A percentile compares a stretch with the other conserved stretches of the same genome.
phyloP scores from a whole-genome alignment of 64 coral and sea anemone species.

The Exaiptasia diaphana region DNA sequence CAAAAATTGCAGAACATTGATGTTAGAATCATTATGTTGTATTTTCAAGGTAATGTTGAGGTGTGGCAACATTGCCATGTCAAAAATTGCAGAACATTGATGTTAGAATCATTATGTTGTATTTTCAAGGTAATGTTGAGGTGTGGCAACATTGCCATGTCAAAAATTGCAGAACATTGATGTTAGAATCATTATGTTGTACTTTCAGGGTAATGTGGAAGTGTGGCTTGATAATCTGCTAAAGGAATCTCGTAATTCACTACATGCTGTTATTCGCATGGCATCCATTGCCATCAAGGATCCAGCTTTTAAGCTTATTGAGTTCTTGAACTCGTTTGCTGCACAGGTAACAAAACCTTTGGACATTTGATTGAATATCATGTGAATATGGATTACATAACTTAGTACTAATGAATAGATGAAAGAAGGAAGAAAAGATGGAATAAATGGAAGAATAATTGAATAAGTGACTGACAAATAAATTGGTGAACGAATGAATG shows the following conservation, averaged over 20 bases:
- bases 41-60: no score
- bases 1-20: no score
- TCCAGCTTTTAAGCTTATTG: constrained; percentile 82
- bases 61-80: not conserved
- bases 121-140: constrained; percentile 84
- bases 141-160: constrained; percentile 55
- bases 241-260: constrained; percentile 60
- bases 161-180: no score
- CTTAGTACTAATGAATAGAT: not conserved
- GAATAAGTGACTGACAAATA: no score
- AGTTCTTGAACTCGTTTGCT: constrained; percentile 87
- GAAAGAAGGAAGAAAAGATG: no score
- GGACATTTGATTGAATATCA: no score
- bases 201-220: constrained; percentile 86
- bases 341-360: constrained; percentile 81
- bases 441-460: no score
- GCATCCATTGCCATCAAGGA: constrained; percentile 96
- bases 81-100: no score
- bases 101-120: not conserved
- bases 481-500: no score
- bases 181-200: not conserved
- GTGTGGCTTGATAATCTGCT: constrained; percentile 82
- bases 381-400: not conserved
- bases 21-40: no score
- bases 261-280: constrained; percentile 86